Evolutionary conservation across 2,888 invertebrate genomes (phyloP).

Genomic region (Anticlea derivata): DNA sequence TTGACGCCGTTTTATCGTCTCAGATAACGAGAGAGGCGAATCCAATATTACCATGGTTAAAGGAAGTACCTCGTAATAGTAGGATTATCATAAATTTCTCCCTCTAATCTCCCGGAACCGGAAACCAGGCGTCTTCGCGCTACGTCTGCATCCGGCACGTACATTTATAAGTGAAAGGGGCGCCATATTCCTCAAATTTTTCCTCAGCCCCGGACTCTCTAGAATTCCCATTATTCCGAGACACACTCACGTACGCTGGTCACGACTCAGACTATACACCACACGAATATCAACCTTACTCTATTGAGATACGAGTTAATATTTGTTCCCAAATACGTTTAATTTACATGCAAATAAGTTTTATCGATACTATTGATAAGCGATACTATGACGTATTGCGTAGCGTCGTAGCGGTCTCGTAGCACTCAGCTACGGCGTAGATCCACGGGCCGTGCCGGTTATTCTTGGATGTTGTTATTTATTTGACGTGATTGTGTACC

Average conservation of each 20-base stretch:
- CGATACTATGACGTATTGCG: conserved; percentile 18
- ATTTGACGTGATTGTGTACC: conserved; percentile 9
- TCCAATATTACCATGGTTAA: neutral
- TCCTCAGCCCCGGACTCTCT: conserved; percentile 26
- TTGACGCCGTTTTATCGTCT: neutral
- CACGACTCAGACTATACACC: conserved; percentile 18
- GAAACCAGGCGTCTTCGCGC: neutral
- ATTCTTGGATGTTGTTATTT: conserved; percentile 3
- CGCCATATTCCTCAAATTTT: conserved; percentile 29
- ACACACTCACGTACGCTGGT: conserved; percentile 27
- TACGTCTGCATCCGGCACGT: conserved; percentile 3
- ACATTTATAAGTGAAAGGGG: conserved; percentile 7
- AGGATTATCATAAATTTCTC: conserved; percentile 8
- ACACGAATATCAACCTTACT: conserved; percentile 27
- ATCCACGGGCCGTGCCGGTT: neutral
- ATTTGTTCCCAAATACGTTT: conserved; percentile 17
- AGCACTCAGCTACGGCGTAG: conserved; percentile 11
- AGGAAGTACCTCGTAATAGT: neutral
- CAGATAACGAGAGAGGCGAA: neutral
- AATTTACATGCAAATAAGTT: conserved; percentile 41
- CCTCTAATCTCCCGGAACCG: neutral
- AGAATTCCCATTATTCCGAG: conserved; percentile 31
- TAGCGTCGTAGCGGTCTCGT: conserved; percentile 17
- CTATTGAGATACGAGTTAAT: conserved; percentile 4
- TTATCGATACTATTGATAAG: conserved; percentile 40